Evolutionary conservation across 2,888 invertebrate genomes (phyloP).

Genomic region (Euclidia mi): DNA sequence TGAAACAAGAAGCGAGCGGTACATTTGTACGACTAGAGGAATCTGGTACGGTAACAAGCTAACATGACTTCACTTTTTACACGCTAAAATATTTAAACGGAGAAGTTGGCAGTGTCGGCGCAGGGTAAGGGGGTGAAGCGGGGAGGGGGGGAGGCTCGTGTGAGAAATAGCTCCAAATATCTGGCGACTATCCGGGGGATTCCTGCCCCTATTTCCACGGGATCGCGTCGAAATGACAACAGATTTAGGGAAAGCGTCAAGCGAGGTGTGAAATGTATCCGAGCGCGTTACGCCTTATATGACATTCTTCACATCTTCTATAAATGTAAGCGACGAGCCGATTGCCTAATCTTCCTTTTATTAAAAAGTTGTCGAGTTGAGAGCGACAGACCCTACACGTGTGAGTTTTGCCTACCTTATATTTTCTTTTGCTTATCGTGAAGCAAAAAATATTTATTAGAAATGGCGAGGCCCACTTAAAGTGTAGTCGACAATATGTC

Average conservation of each 20-base stretch:
- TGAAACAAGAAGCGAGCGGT: conserved; percentile 18
- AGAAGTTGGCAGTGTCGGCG: conserved; percentile 63
- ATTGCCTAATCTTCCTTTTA: conserved; percentile 84
- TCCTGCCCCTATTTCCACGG: conserved; percentile 83
- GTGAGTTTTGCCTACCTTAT: conserved; percentile 29
- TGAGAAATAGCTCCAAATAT: conserved; percentile 87
- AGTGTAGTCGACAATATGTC: conserved; percentile 46
- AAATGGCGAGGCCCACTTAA: conserved; percentile 27
- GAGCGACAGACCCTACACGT: conserved; percentile 49
- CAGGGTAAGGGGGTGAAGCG: conserved; percentile 37
- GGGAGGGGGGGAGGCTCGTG: conserved; percentile 67
- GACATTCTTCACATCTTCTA: conserved; percentile 86
- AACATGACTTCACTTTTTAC: conserved; percentile 82
- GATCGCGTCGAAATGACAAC: conserved; percentile 88
- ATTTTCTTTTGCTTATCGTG: conserved; percentile 9
- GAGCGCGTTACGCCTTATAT: conserved; percentile 83
- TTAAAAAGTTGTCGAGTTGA: conserved; percentile 81
- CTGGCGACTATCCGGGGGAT: conserved; percentile 84
- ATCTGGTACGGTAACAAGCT: conserved; percentile 71
- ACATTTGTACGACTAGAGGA: conserved; percentile 43
- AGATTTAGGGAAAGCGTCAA: conserved; percentile 88
- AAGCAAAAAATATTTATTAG: conserved; percentile 41
- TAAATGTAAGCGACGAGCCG: conserved; percentile 81
- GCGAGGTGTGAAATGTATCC: conserved; percentile 89
- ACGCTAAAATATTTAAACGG: conserved; percentile 84